Conservation (phyloP, 1,140 invertebrate genomes). For the Aphaenogaster ashmeadi region DNA sequence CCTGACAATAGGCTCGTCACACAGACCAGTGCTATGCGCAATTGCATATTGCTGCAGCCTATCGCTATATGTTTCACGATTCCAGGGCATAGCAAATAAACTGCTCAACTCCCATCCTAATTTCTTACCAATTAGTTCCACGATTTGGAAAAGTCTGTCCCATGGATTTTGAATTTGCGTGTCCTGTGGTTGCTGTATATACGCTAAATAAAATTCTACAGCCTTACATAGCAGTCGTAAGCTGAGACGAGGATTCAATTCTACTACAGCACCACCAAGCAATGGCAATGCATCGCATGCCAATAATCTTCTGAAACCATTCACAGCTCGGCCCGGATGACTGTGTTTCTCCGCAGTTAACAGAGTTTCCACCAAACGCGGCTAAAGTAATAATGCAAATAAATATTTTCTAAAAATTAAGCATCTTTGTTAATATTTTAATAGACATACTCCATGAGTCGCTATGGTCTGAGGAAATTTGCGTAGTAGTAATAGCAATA, state of each 20-base stretch:
- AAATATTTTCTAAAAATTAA: neutral
- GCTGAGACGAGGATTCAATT: slow-evolving; percentile 90
- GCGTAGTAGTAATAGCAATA: slow-evolving; percentile 92
- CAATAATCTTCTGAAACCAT: slow-evolving; percentile 91
- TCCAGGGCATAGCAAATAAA: slow-evolving; percentile 84
- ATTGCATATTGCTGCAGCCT: slow-evolving; percentile 82
- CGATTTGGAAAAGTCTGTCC: slow-evolving; percentile 92
- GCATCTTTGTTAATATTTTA: neutral
- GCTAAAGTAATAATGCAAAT: slow-evolving; percentile 83
- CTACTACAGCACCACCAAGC: slow-evolving; percentile 89
- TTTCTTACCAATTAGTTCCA: slow-evolving; percentile 92
- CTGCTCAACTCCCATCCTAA: slow-evolving; percentile 92
- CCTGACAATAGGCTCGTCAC: slow-evolving; percentile 81
- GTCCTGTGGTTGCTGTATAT: slow-evolving; percentile 89
- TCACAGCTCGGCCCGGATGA: slow-evolving; percentile 89
- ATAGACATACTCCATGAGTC: slow-evolving; percentile 91
- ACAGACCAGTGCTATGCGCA: slow-evolving; percentile 75
- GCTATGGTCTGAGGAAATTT: slow-evolving; percentile 93
- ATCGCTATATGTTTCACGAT: slow-evolving; percentile 82
- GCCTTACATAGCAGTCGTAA: slow-evolving; percentile 89
- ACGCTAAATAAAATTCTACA: slow-evolving; percentile 90
- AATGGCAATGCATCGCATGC: slow-evolving; percentile 92
- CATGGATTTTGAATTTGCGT: slow-evolving; percentile 92
- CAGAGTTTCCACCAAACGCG: slow-evolving; percentile 91
- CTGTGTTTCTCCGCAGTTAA: slow-evolving; percentile 93